Evolutionary conservation across 1,140 invertebrate species (phyloP), one percentile per base, ranked within the genome.

Genomic region (Drosophila sturtevanti): DNA sequence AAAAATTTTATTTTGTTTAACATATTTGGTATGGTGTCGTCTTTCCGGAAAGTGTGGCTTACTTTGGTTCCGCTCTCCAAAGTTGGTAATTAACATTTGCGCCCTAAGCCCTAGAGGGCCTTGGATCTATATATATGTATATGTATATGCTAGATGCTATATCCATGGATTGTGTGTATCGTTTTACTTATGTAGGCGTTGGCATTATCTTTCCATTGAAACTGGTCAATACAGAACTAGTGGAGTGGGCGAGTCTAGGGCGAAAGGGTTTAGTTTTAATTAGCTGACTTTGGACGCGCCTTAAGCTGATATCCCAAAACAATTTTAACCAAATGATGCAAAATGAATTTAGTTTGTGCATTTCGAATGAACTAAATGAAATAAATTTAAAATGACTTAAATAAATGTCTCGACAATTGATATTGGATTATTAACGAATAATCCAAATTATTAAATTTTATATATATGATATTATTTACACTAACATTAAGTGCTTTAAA

Each of bases 11-110:
- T 6, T 38, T 38, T 14, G 5, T 14, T 14, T n/a, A 4, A 6
- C 0, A 14, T 5, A 9, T 44, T 9, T 18, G 16, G 6, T 12
- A 16, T 44, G 2, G 7, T 35, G 62, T 38, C 62, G 18, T 27
- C 41, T 51, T 87, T 87, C 84, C 79, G 84, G 84, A 89, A 87
- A 89, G 84, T 84, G 84, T 82, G 82, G 84, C 82, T 87, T 87
- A 82, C 75, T 89, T 87, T 87, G 84, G 82, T 87, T 87, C 84
- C 82, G 82, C 82, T 79, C 48, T 58, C 75, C 68, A 87, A 79
- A 71, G 58, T 79, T 79, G 84, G 72, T 79, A 87, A 87, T 87
- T 87, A 89, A 89, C 72, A 79, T 84, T 77, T 79, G 55, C 72
- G 31, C 34, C 34, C 56, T 56, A 56, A 56, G 52, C 52, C 48